Evolutionary conservation across 2,888 invertebrate genomes (phyloP).

Genomic region (Dasypolia templi): DNA sequence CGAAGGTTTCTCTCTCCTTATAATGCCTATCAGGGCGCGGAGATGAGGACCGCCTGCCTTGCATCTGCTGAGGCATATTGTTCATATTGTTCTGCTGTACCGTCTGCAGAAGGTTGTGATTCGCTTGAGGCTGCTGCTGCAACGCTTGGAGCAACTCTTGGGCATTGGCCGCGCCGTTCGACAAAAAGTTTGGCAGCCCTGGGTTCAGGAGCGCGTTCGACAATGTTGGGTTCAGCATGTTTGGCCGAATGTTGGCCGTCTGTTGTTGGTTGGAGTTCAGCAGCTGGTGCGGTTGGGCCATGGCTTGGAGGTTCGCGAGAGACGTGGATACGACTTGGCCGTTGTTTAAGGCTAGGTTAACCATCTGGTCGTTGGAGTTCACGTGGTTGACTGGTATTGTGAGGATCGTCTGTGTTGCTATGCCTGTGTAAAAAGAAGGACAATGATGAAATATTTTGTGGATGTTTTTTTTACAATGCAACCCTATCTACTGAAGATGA

Average conservation of each 20-base stretch:
- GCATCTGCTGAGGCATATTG: slow-evolving; percentile 87
- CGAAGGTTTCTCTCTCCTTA: slow-evolving; percentile 87
- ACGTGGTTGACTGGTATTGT: slow-evolving; percentile 98
- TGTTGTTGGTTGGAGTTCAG: slow-evolving; percentile 91
- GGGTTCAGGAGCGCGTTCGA: slow-evolving; percentile 93
- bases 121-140: slow-evolving; percentile 89
- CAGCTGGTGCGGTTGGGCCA: slow-evolving; percentile 93
- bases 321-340: slow-evolving; percentile 96
- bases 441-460: not conserved
- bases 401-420: slow-evolving; percentile 98
- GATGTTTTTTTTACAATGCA: not conserved
- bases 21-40: slow-evolving; percentile 87
- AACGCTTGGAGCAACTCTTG: slow-evolving; percentile 94
- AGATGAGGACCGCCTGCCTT: slow-evolving; percentile 87
- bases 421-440: slow-evolving; percentile 91
- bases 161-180: slow-evolving; percentile 92
- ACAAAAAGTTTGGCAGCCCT: slow-evolving; percentile 93
- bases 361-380: slow-evolving; percentile 93
- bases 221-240: slow-evolving; percentile 91
- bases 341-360: slow-evolving; percentile 95
- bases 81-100: slow-evolving; percentile 88
- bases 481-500: not conserved
- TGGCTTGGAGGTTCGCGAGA: slow-evolving; percentile 94
- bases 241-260: slow-evolving; percentile 84
- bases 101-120: slow-evolving; percentile 87